Base-by-base conservation (phyloP, 2,797 vertebrate genomes). In the Bufotes viridis region DNA sequence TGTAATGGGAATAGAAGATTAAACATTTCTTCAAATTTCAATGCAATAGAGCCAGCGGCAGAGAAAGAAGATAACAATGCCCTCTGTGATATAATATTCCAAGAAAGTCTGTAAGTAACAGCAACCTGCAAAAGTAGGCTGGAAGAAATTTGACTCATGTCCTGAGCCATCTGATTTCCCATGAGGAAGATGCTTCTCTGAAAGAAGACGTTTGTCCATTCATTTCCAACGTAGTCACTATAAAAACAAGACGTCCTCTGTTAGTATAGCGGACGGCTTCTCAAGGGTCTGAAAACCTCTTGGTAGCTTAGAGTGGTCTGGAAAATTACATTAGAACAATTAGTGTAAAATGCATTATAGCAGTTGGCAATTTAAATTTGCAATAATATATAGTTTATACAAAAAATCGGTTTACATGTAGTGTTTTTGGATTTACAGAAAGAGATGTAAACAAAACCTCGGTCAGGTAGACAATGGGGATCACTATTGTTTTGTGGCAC, bases 191-290 rank as follows among this genome's bases (percentile, higher is more conserved):
- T n/a, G 26, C 78, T 83, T 49, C 24, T 90, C 84, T 93, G 90
- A 94, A 93, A 91, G 93, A 89, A 88, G 80, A 92, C 91, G 89
- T 65, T 90, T 92, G 90, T 93, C 82, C 82, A 72, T 78, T 84
- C 86, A 85, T 80, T 58, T 86, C 67, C 20, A 61, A 14, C 17
- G 65, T 55, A 26, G 69, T 12, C 55, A 11, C n/a, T 67, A 22
- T 22, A 65, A 61, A 85, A 81, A 65, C 60, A 81, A 81, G 22
- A 34, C 11, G 22, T 67, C 7, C 34, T 65, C 18, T n/a, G 26
- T n/a, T 65, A 15, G 51, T n/a, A 53, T n/a, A 7, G n/a, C 7
- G 58, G 12, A 34, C 26, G 13, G 26, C n/a, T 20, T 29, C 22
- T 63, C 11, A 34, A 49, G 14, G 58, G 15, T 58, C 14, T 18